Evolutionary conservation across 2,797 vertebrate species (phyloP).

Genomic region (Vespertilio murinus): DNA sequence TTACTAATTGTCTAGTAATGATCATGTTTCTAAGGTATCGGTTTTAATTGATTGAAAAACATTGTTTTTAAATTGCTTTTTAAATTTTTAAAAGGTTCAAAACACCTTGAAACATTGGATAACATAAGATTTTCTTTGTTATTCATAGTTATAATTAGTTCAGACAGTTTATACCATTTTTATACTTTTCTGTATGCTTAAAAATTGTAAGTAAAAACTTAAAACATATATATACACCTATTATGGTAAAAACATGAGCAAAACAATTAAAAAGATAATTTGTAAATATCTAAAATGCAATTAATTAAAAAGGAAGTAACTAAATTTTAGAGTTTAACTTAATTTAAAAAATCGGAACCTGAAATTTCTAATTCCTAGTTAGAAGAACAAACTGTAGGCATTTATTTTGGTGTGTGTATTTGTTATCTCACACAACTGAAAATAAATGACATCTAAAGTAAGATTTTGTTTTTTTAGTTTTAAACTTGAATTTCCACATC

Average conservation of each 20-base stretch:
- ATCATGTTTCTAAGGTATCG: background rate
- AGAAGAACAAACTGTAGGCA: background rate
- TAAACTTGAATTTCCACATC: background rate
- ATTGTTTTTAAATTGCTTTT: background rate
- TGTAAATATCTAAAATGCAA: constrained; percentile 15
- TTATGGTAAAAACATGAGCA: background rate
- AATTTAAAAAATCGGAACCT: constrained; percentile 23
- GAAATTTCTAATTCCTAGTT: constrained; percentile 23
- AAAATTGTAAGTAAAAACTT: constrained; percentile 39
- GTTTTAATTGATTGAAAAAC: background rate
- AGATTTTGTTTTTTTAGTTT: background rate
- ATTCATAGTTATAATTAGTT: background rate
- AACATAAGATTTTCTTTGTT: background rate
- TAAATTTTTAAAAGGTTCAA: background rate
- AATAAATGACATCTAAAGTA: background rate
- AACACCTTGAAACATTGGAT: background rate
- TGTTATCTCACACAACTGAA: constrained; percentile 33
- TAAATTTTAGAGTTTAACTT: constrained; percentile 21
- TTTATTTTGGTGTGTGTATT: background rate
- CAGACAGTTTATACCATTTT: background rate
- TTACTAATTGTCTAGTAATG: background rate
- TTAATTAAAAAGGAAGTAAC: constrained; percentile 36
- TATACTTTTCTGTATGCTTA: constrained; percentile 18
- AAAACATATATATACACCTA: background rate
- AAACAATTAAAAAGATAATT: background rate